Conservation (phyloP, 2,113 vertebrate genomes). For the Erythrocercus mccallii region DNA sequence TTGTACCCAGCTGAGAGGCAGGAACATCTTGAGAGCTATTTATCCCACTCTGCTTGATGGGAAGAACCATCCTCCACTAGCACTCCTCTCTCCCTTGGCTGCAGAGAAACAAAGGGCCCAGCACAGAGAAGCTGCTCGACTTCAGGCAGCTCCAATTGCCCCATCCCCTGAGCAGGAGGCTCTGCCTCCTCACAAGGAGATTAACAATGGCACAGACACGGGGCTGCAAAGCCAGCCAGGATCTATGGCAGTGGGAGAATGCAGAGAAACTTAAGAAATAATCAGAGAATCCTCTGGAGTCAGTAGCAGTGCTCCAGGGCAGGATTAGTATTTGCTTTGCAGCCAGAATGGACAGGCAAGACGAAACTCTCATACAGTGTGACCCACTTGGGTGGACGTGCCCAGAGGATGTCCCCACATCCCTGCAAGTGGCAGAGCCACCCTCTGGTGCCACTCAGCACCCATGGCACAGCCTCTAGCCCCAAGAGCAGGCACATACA, state of each 20-base stretch:
- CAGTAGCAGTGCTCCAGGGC: neutral
- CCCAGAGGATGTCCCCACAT: neutral
- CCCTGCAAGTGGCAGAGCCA: neutral
- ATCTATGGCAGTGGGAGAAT: neutral
- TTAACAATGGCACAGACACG: accelerated
- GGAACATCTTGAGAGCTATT: neutral
- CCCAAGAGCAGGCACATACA: neutral
- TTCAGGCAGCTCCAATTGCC: neutral
- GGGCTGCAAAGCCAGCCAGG: neutral
- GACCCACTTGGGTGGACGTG: accelerated
- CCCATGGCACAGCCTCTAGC: neutral
- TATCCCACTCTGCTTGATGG: neutral
- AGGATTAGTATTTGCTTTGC: neutral
- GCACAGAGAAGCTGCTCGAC: neutral
- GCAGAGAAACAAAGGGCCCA: neutral
- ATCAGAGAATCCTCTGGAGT: neutral
- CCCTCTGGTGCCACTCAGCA: neutral
- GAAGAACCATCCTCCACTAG: neutral
- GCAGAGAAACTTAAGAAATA: neutral
- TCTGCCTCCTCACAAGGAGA: neutral
- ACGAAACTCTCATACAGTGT: neutral
- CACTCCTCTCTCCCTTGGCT: neutral
- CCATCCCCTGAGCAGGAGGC: neutral
- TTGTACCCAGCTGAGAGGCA: neutral
- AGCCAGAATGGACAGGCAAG: neutral